A percentile compares a stretch with the other conserved stretches of the same genome.
Conservation (phyloP, 2,888 invertebrate species). For the Lithophane semibrunnea region DNA sequence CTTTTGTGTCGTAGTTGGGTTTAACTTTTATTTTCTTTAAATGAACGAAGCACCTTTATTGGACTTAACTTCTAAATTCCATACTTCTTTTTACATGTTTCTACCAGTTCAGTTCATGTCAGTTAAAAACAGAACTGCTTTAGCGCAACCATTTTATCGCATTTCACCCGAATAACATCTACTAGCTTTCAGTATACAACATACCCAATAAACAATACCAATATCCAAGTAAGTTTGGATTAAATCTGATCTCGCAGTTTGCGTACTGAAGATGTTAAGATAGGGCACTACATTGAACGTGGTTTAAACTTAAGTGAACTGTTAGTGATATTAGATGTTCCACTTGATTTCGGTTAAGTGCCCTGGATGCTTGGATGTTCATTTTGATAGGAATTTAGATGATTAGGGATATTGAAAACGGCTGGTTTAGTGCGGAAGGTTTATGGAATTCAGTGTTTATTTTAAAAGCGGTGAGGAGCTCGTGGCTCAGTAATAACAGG, state of each 20-base stretch:
- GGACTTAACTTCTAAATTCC: no score
- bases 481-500: no score
- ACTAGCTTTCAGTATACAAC: slow-evolving; percentile 13
- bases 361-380: slow-evolving; percentile 22
- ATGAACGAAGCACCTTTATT: no score
- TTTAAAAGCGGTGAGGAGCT: no score
- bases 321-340: slow-evolving; percentile 41
- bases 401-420: slow-evolving; percentile 9
- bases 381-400: slow-evolving; percentile 20
- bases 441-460: not conserved
- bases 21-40: no score
- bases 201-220: slow-evolving; percentile 32
- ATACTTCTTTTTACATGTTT: no score
- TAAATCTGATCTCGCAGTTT: slow-evolving; percentile 58
- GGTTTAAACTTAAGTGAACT: slow-evolving; percentile 45
- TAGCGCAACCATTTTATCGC: no score
- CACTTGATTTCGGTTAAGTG: slow-evolving; percentile 29
- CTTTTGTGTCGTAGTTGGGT: no score
- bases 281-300: slow-evolving; percentile 31
- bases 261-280: slow-evolving; percentile 16
- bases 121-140: no score
- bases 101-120: no score
- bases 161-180: not conserved
- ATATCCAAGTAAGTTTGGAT: slow-evolving; percentile 49
- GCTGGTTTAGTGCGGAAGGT: not conserved